Evolutionary conservation across 2,113 vertebrate species (phyloP).

Genomic region (Oryzias woworae): DNA sequence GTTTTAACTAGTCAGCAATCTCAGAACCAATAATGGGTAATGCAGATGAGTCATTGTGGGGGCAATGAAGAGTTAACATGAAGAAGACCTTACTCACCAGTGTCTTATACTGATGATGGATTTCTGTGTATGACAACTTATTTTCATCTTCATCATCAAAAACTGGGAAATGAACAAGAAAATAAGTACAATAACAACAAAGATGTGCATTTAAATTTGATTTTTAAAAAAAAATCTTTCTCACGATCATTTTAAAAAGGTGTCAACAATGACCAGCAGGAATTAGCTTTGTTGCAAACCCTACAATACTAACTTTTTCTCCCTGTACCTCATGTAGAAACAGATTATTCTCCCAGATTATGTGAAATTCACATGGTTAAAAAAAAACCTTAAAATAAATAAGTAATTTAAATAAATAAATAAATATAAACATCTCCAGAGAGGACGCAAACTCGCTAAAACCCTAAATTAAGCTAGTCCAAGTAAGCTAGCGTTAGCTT

Average conservation of each 20-base stretch:
- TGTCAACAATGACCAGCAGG: neutral
- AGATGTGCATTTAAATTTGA: too few species aligned
- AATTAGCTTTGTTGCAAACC: neutral
- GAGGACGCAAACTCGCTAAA: neutral
- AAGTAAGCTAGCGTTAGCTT: constrained; percentile 49
- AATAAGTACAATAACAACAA: neutral
- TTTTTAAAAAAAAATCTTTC: too few species aligned
- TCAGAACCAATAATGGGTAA: neutral
- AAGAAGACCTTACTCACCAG: constrained; percentile 81
- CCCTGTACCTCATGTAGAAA: neutral
- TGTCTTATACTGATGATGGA: constrained; percentile 94
- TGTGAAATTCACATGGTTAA: too few species aligned
- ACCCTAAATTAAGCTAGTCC: neutral
- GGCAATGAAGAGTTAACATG: neutral
- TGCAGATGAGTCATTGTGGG: neutral
- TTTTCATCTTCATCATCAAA: constrained; percentile 98
- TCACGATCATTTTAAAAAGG: too few species aligned
- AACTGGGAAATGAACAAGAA: constrained; percentile 74
- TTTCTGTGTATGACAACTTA: constrained; percentile 95
- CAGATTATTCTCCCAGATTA: neutral
- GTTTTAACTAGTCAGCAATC: constrained; percentile 21
- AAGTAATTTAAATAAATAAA: too few species aligned
- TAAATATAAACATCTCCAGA: too few species aligned
- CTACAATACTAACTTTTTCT: neutral
- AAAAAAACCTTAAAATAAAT: too few species aligned